A percentile compares a stretch with the other conserved stretches of the same genome.
phyloP scores from a whole-genome alignment of 2,888 invertebrate genomes.

The Xestia xanthographa region DNA sequence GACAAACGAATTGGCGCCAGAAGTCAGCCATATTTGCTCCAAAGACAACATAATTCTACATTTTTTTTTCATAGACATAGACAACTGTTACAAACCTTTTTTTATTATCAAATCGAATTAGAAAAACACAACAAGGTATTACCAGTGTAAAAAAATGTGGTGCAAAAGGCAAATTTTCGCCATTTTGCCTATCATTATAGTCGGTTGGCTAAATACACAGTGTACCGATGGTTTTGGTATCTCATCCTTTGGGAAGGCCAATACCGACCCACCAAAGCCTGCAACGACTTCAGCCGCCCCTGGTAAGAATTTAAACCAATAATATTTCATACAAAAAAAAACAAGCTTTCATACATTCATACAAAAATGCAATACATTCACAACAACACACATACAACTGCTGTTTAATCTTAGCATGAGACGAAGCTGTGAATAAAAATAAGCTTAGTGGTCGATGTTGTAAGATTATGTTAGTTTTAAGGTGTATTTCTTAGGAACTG shows the following conservation, averaged over 20 bases:
- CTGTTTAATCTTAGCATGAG: slow-evolving; percentile 42
- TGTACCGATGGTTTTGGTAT: slow-evolving; percentile 81
- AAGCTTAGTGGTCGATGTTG: slow-evolving; percentile 38
- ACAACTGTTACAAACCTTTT: slow-evolving; percentile 38
- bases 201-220: slow-evolving; percentile 74
- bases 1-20: slow-evolving; percentile 53
- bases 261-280: slow-evolving; percentile 84
- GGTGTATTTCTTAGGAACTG: slow-evolving; percentile 33
- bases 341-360: slow-evolving; percentile 50
- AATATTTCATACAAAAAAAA: slow-evolving; percentile 46
- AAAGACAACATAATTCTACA: slow-evolving; percentile 46
- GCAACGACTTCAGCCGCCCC: slow-evolving; percentile 82
- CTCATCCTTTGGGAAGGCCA: slow-evolving; percentile 86
- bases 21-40: slow-evolving; percentile 44
- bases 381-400: slow-evolving; percentile 44
- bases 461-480: slow-evolving; percentile 27
- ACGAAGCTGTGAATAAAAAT: slow-evolving; percentile 35
- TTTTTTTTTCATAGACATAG: slow-evolving; percentile 40
- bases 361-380: slow-evolving; percentile 46
- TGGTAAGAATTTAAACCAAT: slow-evolving; percentile 79
- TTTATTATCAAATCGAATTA: slow-evolving; percentile 20
- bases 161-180: slow-evolving; percentile 58
- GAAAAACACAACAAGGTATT: slow-evolving; percentile 20
- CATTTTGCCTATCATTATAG: slow-evolving; percentile 71
- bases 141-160: slow-evolving; percentile 64